Evolutionary conservation across 2,113 vertebrate species (phyloP).

Genomic region (Promerops cafer): DNA sequence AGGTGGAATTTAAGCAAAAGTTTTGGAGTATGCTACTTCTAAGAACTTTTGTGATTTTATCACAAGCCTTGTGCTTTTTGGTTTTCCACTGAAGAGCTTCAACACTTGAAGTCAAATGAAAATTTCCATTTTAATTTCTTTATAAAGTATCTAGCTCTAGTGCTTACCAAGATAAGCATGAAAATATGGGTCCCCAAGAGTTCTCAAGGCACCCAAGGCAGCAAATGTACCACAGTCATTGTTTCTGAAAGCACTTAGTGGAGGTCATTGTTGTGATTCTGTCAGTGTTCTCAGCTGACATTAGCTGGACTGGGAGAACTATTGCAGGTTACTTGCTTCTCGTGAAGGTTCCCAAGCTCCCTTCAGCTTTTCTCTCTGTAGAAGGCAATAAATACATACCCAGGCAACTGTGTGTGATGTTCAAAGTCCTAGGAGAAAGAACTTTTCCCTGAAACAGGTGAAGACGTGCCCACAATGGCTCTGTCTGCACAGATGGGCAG

Average conservation of each 20-base stretch:
- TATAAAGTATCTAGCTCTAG: neutral
- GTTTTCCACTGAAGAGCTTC: neutral
- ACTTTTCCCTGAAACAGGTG: neutral
- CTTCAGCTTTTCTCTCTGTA: neutral
- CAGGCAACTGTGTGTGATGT: neutral
- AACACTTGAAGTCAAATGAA: neutral
- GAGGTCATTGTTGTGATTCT: neutral
- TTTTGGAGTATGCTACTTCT: neutral
- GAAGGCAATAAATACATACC: neutral
- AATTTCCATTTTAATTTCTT: neutral
- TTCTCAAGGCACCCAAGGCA: neutral
- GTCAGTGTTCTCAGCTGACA: neutral
- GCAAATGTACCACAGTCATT: neutral
- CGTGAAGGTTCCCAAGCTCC: neutral
- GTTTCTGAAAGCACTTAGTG: neutral
- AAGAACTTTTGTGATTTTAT: neutral
- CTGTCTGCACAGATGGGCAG: neutral
- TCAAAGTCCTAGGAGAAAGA: neutral
- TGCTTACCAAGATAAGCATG: neutral
- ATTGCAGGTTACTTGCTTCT: neutral
- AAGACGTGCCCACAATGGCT: neutral
- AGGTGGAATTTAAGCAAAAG: slow-evolving; percentile 6
- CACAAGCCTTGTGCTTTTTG: neutral
- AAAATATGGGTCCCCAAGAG: neutral
- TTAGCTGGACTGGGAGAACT: neutral